These are phyloP conservation scores for Notocelia uddmanniana DNA, from an alignment of 2,888 invertebrate genomes.

Conservation along the genomic window DNA sequence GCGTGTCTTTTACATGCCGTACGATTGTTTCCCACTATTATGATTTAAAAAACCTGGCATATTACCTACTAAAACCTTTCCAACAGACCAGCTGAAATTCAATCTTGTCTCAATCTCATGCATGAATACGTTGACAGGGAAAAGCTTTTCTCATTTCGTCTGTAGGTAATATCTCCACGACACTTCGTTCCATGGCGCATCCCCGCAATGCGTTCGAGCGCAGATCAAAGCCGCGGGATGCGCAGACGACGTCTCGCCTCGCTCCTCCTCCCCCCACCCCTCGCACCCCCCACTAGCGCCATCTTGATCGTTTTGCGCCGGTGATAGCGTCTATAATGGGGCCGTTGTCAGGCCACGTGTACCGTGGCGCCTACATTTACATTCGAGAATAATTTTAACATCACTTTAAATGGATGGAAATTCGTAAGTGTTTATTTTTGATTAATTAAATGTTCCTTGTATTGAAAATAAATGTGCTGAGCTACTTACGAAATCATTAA, in stretches of 20 bases:
- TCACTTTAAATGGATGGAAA: conserved; percentile 53
- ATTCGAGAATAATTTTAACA: conserved; percentile 54
- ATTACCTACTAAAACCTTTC: too few species aligned
- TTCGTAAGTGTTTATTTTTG: conserved; percentile 48
- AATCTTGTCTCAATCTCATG: too few species aligned
- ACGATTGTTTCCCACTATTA: background rate
- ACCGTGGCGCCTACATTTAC: conserved; percentile 44
- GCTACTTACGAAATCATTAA: background rate
- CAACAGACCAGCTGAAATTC: too few species aligned
- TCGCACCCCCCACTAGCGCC: conserved; percentile 47
- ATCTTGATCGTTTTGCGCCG: conserved; percentile 45
- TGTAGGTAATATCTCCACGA: conserved; percentile 1
- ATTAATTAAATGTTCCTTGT: conserved; percentile 19
- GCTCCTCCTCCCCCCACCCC: conserved; percentile 60
- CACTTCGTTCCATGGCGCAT: conserved; percentile 19
- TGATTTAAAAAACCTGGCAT: too few species aligned
- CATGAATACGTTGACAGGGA: too few species aligned
- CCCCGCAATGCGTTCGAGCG: conserved; percentile 38
- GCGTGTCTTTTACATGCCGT: background rate
- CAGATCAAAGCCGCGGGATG: conserved; percentile 68
- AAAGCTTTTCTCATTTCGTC: too few species aligned
- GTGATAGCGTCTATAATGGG: conserved; percentile 43
- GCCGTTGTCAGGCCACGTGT: conserved; percentile 24
- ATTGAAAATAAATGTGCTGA: background rate
- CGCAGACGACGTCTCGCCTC: conserved; percentile 81